Conservation (phyloP, 2,113 vertebrate genomes). For the Pomatorhinus ruficollis region DNA sequence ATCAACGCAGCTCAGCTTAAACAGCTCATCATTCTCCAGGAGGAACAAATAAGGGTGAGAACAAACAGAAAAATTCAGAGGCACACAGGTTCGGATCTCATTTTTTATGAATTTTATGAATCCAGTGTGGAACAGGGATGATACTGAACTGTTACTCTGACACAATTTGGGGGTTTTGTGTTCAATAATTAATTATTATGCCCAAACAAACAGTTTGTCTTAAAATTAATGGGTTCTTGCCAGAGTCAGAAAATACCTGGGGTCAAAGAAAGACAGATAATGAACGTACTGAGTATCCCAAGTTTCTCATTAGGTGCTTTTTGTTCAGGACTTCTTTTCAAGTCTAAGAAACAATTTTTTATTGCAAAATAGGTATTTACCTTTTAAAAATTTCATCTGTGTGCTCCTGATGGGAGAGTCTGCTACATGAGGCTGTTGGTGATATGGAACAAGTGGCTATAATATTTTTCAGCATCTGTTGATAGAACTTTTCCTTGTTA, state of each 20-base stretch:
- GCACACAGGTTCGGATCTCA: background rate
- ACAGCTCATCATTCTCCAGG: background rate
- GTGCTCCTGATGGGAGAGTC: background rate
- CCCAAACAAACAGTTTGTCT: accelerated
- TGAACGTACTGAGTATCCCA: background rate
- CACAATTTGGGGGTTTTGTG: background rate
- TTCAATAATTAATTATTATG: background rate
- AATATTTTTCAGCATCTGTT: background rate
- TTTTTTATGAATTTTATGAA: background rate
- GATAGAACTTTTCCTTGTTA: background rate
- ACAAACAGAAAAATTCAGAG: background rate
- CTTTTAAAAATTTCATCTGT: background rate
- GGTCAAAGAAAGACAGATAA: background rate
- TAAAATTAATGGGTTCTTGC: background rate
- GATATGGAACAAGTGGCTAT: background rate
- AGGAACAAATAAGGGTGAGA: background rate
- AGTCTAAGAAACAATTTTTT: background rate
- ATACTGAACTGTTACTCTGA: background rate
- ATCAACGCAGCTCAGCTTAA: background rate
- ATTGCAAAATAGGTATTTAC: background rate
- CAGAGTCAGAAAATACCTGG: background rate
- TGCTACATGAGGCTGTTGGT: background rate
- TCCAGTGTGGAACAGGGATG: background rate
- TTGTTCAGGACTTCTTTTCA: background rate
- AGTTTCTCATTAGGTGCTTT: background rate